Conservation (phyloP, 2,888 invertebrate species). For the Athalia cordata region DNA sequence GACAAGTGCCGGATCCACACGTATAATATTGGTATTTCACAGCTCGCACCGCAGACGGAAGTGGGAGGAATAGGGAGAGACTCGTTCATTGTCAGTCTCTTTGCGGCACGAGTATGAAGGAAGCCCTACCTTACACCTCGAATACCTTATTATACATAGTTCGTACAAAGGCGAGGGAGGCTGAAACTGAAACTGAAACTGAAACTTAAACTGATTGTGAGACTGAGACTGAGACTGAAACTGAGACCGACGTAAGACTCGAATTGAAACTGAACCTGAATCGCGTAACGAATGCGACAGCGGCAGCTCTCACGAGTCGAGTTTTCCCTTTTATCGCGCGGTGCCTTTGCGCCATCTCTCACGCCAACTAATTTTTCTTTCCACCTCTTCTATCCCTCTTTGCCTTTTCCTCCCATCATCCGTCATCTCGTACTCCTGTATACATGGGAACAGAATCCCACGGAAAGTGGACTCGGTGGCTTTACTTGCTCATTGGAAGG, state of each 20-base stretch:
- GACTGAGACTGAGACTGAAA: conserved; percentile 33
- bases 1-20: too few relatives aligned
- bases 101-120: too few relatives aligned
- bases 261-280: conserved; percentile 39
- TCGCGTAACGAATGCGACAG: conserved; percentile 38
- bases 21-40: too few relatives aligned
- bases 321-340: conserved; percentile 41
- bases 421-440: conserved; percentile 2
- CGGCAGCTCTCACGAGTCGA: conserved; percentile 35
- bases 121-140: too few relatives aligned
- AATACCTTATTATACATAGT: background rate
- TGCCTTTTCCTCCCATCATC: background rate
- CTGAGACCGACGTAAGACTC: conserved; percentile 27
- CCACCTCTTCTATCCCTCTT: background rate
- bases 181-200: conserved; percentile 7
- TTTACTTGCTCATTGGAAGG: too few relatives aligned
- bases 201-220: background rate
- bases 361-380: background rate
- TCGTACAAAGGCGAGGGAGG: conserved; percentile 3
- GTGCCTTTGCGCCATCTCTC: conserved; percentile 19
- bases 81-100: too few relatives aligned
- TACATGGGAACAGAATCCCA: conserved; percentile 1
- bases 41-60: too few relatives aligned
- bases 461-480: background rate
- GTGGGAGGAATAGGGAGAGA: too few relatives aligned